Percentiles rank a stretch among this genome's conserved stretches.
These are phyloP conservation scores for Leucania comma DNA, from an alignment of 2,888 invertebrate species.

Conservation along the genomic window DNA sequence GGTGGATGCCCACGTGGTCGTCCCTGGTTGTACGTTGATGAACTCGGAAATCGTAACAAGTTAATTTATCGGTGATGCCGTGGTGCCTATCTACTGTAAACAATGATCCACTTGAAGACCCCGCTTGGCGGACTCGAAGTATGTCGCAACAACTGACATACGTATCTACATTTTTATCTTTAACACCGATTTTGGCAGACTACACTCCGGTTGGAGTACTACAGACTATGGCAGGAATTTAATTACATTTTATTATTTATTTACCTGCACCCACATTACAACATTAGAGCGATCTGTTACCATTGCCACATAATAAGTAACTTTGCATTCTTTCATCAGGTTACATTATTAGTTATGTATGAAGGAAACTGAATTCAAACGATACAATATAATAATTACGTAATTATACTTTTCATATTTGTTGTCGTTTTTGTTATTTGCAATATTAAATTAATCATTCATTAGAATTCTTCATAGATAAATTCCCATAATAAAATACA, in stretches of 20 bases:
- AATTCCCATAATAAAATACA: constrained; percentile 14
- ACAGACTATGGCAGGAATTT: not conserved
- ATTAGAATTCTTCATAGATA: constrained; percentile 14
- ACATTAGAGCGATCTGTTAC: not conserved
- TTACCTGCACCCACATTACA: not conserved
- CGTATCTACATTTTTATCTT: constrained; percentile 64
- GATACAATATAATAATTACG: not conserved
- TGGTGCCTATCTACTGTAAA: constrained; percentile 65
- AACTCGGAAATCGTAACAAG: constrained; percentile 72
- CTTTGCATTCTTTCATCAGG: not conserved
- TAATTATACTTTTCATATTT: too few species aligned
- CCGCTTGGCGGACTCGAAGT: constrained; percentile 47
- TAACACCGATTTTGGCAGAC: constrained; percentile 52
- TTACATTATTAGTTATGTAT: not conserved
- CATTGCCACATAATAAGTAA: too few species aligned
- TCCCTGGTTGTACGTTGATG: constrained; percentile 63
- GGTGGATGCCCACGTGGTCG: not conserved
- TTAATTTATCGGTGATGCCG: constrained; percentile 70
- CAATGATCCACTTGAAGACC: constrained; percentile 66
- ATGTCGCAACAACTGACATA: constrained; percentile 65
- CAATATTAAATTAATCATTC: too few species aligned
- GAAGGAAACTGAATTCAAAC: constrained; percentile 1
- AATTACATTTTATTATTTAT: constrained; percentile 25
- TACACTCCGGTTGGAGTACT: not conserved
- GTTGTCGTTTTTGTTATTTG: too few species aligned